These are phyloP conservation scores for Rhinoderma darwinii DNA, from an alignment of 2,113 vertebrate species.

Conservation along the genomic window DNA sequence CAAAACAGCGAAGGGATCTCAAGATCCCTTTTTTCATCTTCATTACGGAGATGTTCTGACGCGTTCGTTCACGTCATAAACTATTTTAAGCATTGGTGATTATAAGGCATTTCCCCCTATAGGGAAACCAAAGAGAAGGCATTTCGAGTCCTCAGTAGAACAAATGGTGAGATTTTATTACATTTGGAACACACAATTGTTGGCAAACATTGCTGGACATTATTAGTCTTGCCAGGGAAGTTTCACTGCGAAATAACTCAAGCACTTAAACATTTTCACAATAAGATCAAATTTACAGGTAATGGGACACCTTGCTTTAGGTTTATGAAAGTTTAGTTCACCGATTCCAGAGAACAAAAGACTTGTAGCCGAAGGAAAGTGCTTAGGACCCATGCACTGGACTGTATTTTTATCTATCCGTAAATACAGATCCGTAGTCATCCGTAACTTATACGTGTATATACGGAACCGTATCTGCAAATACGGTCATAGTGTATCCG, in stretches of 20 bases:
- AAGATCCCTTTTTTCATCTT: slow-evolving; percentile 1
- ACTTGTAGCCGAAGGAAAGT: too few relatives aligned
- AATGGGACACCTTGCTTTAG: not conserved
- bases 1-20: slow-evolving; percentile 25
- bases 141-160: not conserved
- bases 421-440: too few relatives aligned
- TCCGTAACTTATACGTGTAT: too few relatives aligned
- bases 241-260: slow-evolving; percentile 2
- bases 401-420: too few relatives aligned
- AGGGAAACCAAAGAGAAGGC: not conserved
- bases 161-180: slow-evolving; percentile 25
- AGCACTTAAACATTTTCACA: not conserved
- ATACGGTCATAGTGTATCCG: too few relatives aligned
- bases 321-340: not conserved
- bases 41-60: not conserved
- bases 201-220: slow-evolving; percentile 7
- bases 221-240: not conserved
- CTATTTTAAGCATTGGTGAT: slow-evolving; percentile 14
- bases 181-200: slow-evolving; percentile 30
- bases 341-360: not conserved
- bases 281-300: slow-evolving; percentile 6
- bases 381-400: too few relatives aligned
- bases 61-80: slow-evolving; percentile 9
- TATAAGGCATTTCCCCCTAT: not conserved
- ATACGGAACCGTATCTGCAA: too few relatives aligned